A percentile compares a stretch with the other conserved stretches of the same genome.
These are phyloP conservation scores for Lophura swinhoii DNA, from an alignment of 2,797 vertebrate genomes.

Conservation along the genomic window DNA sequence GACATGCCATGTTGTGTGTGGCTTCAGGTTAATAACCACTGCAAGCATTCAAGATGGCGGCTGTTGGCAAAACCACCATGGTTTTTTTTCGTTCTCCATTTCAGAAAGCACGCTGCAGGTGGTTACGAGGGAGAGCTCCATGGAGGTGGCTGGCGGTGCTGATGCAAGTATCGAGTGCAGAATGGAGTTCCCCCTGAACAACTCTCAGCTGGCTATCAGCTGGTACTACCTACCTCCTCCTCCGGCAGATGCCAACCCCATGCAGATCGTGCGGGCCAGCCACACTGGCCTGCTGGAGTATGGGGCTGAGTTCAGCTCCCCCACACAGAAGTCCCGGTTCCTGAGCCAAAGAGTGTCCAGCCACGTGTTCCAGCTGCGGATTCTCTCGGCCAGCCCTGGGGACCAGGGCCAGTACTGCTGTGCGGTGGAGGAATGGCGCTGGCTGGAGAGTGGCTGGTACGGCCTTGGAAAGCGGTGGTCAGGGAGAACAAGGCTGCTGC, in stretches of 20 bases:
- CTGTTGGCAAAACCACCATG: background rate
- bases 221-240: slow-evolving; percentile 78
- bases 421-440: slow-evolving; percentile 83
- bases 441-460: slow-evolving; percentile 75
- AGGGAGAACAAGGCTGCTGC: slow-evolving; percentile 69
- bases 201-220: slow-evolving; percentile 77
- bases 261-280: slow-evolving; percentile 68
- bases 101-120: slow-evolving; percentile 76
- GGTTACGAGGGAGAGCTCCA: background rate
- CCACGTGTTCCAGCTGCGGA: slow-evolving; percentile 76
- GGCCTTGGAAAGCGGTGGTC: slow-evolving; percentile 76
- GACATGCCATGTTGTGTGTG: background rate
- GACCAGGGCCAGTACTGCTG: slow-evolving; percentile 86
- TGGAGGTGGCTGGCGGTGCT: slow-evolving; percentile 44
- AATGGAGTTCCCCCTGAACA: slow-evolving; percentile 48
- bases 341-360: slow-evolving; percentile 68
- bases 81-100: slow-evolving; percentile 1
- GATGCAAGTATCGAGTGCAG: slow-evolving; percentile 80
- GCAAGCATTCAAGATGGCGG: background rate
- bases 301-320: slow-evolving; percentile 37
- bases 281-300: slow-evolving; percentile 67
- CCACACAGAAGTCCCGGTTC: slow-evolving; percentile 60
- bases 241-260: background rate
- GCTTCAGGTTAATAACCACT: background rate
- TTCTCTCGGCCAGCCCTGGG: slow-evolving; percentile 63